Evolutionary conservation across 2,113 vertebrate species (phyloP), one percentile per base, ranked within the genome.

Genomic region (Oreochromis aureus): DNA sequence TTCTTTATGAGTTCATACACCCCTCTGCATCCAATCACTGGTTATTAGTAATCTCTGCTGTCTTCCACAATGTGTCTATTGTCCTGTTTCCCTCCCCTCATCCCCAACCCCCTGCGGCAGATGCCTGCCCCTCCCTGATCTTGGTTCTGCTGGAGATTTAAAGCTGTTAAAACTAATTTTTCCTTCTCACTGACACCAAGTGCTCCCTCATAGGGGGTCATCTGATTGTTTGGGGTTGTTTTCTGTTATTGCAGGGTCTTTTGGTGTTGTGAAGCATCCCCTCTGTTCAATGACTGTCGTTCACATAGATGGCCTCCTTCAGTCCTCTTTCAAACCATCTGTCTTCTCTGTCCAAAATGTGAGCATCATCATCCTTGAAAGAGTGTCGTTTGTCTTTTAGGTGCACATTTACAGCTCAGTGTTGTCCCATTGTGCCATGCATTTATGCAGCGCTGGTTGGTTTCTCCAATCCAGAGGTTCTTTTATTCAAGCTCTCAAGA

Each of bases 201-300:
- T 39, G 10, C 34, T 69, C 19, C 11, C 61, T 39, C 61, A 66
- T 39, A 39, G 34, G 61, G 61, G 19, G 19, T 39, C 34, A 69
- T 69, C 11, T 1, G 61, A 22, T 69, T 66, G 34, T 39, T 66
- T n/a, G 61, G 10, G 36, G 36, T 0, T 2, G 7, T n/a, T 66
- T 36, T 61, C 34, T 39, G 34, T 66, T 66, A 2, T 66, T 22
- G 61, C 61, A 13, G 10, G 34, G 19, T 66, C 61, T 66, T 66
- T 66, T 66, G 10, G 19, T 66, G 61, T 69, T 7, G 19, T 69
- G 34, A 34, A 39, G 6, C 61, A 22, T 66, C 34, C 34, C 34
- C 2, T 39, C 11, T 39, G 61, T 16, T 71, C 66, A 44, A 10
- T 71, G 36, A 44, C 66, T 71, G 66, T 5, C 13, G 61, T 13